Evolutionary conservation across 2,888 invertebrate genomes (phyloP), one percentile per base, ranked within the genome.

Genomic region (Mesorhabditis sp.): DNA sequence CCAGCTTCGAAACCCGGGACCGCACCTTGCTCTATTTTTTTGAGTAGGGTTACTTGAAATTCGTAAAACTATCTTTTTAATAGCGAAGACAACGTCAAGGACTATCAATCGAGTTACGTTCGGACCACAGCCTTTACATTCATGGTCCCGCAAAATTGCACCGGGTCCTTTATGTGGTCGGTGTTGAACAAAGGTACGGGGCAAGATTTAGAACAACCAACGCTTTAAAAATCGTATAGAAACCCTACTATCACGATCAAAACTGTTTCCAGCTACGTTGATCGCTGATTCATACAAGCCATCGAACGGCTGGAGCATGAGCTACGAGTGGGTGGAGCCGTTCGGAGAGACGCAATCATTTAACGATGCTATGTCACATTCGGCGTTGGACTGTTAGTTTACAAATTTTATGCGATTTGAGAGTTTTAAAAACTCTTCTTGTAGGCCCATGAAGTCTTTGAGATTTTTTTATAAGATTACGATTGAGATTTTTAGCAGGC

Each of bases 251-350:
- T 28, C 28, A 28, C 28, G 28, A 28, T 28, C 28, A 28, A 28
- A 28, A 28, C 28, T 28, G 28, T 1, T 28, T 50, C 1, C n/a
- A 50, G 58, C 58, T n/a, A 50, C 58, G n/a, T 13, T 50, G 10
- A 50, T 50, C n/a, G 58, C n/a, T 50, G 58, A 50, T 50, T 50
- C 58, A 10, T 50, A 50, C n/a, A 10, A 50, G n/a, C 58, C 58
- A 2, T 50, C 58, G 58, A 50, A 50, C n/a, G 58, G 58, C 10
- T 50, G 7, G 10, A 50, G 58, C 58, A 50, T 50, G 58, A 50
- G 58, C n/a, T 50, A 50, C 58, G 58, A 50, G n/a, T 50, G n/a
- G 7, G 7, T 50, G 58, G 58, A 50, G 58, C 58, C 58, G 58
- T 50, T 50, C n/a, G 58, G 58, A 50, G 58, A 50, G 58, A 50